Evolutionary conservation across 2,888 invertebrate species (phyloP).

Genomic region (Epiblema foenella): DNA sequence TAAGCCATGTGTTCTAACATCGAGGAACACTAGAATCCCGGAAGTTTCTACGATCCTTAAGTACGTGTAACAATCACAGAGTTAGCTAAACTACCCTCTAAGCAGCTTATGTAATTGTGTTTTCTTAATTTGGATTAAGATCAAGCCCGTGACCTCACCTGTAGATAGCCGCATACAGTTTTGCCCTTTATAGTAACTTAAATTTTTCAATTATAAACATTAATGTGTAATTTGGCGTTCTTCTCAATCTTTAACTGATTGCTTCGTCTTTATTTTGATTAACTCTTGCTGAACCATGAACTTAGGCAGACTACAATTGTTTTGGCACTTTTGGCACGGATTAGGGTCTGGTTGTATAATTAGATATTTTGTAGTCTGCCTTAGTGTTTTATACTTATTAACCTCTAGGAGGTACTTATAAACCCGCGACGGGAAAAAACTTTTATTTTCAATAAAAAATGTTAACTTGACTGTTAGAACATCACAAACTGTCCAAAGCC

Average conservation of each 20-base stretch:
- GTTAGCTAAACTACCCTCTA: conserved; percentile 24
- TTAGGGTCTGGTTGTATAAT: neutral
- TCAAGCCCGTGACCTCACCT: conserved; percentile 23
- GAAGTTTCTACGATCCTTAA: conserved; percentile 14
- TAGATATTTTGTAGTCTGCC: neutral
- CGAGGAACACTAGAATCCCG: neutral
- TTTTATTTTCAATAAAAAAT: neutral
- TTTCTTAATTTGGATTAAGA: conserved; percentile 38
- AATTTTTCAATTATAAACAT: neutral
- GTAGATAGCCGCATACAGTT: conserved; percentile 10
- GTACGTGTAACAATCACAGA: conserved; percentile 25
- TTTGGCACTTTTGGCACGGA: conserved; percentile 23
- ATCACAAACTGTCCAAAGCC: no score
- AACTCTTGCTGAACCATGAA: conserved; percentile 6
- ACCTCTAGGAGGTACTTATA: neutral
- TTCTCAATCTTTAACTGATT: neutral
- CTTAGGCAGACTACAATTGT: conserved; percentile 10
- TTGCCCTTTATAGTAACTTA: neutral
- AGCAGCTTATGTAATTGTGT: conserved; percentile 36
- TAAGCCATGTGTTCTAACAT: neutral
- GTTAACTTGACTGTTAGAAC: neutral
- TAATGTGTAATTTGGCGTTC: no score
- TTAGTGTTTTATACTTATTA: neutral
- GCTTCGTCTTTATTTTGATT: conserved; percentile 1
- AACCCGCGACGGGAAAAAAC: neutral